Base-by-base conservation (phyloP, 2,888 invertebrate species). In the Smittia sp. region DNA sequence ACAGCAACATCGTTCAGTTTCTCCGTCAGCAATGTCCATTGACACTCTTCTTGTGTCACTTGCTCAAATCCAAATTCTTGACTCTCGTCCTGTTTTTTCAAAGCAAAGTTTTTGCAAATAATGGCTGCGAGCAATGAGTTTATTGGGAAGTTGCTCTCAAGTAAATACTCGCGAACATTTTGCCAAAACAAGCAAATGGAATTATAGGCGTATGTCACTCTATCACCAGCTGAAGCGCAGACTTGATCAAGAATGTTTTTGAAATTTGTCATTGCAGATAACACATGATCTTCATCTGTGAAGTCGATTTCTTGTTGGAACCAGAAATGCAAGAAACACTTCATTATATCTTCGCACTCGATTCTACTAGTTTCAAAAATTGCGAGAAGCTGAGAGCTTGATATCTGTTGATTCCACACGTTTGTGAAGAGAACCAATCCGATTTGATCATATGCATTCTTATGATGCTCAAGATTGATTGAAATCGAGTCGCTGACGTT, bases 1-100 rank as follows among this genome's bases (percentile, higher is more conserved):
- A 93, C 86, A 1, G 94, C 88, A 75, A 94, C 87, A 80, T 96
- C 95, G 80, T 96, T 96, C 63, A 96, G 84, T 84, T 95, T 95
- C 73, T 92, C 92, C 52, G 94, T 90, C 1, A 96, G 83, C 66
- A 94, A 83, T 15, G 91, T 90, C 93, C 96, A 96, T 79, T 91
- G 89, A 54, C 94, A 91, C 77, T 89, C 88, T 79, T 96, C 96
- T 76, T 91, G 88, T 1, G 93, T 91, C 72, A 95, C 87, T 72
- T 89, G 88, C 80, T 93, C 93, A 93, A 93, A 95, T 58, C 86
- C 83, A 9, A 54, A 32, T 11, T 72, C 72, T 66, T 85, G 89
- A 32, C 85, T 86, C 25, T 88, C 89, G 7, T 78, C 78, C 38
- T 75, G 77, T 0, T 78, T 78, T 75, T 78, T 78, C 18, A 80